A percentile compares a stretch with the other conserved stretches of the same genome.
Conservation (phyloP, 2,888 invertebrate genomes). For the Priocnemis perturbator region DNA sequence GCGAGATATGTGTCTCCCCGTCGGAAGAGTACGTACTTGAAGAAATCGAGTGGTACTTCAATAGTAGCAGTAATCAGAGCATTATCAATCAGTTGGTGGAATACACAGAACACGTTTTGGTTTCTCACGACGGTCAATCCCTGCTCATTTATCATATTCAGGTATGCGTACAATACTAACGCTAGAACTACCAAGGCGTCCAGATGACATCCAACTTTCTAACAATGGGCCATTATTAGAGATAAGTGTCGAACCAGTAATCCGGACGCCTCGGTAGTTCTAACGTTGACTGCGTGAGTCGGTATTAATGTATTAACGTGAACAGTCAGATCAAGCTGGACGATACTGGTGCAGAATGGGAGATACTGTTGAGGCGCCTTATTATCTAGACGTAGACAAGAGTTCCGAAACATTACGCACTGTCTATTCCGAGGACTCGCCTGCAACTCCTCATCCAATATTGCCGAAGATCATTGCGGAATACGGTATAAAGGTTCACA, state of each 20-base stretch:
- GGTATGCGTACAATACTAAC: conserved; percentile 22
- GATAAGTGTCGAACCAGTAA: no score
- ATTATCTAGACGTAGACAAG: conserved; percentile 77
- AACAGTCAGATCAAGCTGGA: conserved; percentile 75
- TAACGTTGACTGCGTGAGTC: no score
- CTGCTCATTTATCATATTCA: conserved; percentile 78
- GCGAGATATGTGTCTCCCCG: conserved; percentile 78
- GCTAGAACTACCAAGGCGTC: no score
- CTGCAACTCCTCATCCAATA: conserved; percentile 68
- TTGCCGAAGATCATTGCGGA: conserved; percentile 56
- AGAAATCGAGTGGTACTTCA: conserved; percentile 76
- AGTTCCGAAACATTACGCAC: conserved; percentile 72
- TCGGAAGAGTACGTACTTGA: conserved; percentile 67
- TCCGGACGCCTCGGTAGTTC: no score
- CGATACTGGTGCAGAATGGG: conserved; percentile 78
- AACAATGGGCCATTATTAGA: no score
- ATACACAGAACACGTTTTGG: conserved; percentile 73
- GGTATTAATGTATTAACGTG: no score
- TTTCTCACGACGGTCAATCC: conserved; percentile 74
- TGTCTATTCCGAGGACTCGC: conserved; percentile 65
- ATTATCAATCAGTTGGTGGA: conserved; percentile 69
- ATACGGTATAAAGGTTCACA: conserved; percentile 75
- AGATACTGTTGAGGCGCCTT: conserved; percentile 73
- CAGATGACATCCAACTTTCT: no score
- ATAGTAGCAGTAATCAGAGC: conserved; percentile 59